Evolutionary conservation across 1,140 invertebrate genomes (phyloP).

Genomic region (Ruditapes philippinarum): DNA sequence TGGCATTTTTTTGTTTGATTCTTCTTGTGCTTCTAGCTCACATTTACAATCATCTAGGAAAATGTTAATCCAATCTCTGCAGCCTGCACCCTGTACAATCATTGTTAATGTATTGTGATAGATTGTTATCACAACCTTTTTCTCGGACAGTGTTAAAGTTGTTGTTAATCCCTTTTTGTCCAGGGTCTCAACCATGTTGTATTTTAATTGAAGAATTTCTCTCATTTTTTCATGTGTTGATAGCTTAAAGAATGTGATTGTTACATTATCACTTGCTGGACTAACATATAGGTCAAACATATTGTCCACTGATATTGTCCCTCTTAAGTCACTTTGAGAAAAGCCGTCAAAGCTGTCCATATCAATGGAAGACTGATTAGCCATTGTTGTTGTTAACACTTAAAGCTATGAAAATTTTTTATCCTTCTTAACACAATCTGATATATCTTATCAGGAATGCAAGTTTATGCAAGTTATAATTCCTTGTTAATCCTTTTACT

Average conservation of each 20-base stretch:
- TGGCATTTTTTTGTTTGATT: conserved; percentile 1
- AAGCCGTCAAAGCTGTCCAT: neutral
- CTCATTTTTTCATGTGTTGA: conserved; percentile 1
- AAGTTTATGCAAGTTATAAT: neutral
- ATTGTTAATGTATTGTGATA: conserved; percentile 24
- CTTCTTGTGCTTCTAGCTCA: neutral
- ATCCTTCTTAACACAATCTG: neutral
- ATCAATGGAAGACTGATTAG: conserved; percentile 3
- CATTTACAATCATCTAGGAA: neutral
- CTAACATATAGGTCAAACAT: conserved; percentile 1
- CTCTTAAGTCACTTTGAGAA: neutral
- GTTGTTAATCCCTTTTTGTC: neutral
- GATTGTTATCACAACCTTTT: neutral
- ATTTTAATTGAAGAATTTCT: neutral
- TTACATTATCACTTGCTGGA: conserved; percentile 18
- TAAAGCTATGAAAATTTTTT: neutral
- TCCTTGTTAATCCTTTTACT: neutral
- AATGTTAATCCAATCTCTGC: neutral
- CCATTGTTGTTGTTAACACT: conserved; percentile 22
- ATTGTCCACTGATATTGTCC: neutral
- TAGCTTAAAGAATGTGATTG: neutral
- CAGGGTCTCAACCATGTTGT: neutral
- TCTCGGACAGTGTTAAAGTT: neutral
- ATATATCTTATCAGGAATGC: neutral
- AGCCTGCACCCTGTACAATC: neutral